A percentile compares a stretch with the other conserved stretches of the same genome.
Evolutionary conservation across 2,113 vertebrate species (phyloP).

Genomic region (Hydrochoerus hydrochaeris): DNA sequence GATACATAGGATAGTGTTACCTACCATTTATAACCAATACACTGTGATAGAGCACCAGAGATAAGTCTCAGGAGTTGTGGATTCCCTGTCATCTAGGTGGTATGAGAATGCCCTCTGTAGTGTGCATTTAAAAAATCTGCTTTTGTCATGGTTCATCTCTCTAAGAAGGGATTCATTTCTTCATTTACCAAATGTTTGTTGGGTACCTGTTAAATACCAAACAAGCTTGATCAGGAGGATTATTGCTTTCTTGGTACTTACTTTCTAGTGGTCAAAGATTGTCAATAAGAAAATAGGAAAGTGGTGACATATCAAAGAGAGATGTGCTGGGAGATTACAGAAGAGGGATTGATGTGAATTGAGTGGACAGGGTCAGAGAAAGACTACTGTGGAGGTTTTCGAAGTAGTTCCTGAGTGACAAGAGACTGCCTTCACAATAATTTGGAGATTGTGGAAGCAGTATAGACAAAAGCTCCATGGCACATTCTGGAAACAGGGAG

Average conservation of each 20-base stretch:
- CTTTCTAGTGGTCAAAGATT: background rate
- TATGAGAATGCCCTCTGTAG: constrained; percentile 14
- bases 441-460: background rate
- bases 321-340: background rate
- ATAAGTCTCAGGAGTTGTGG: background rate
- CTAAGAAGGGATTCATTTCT: constrained; percentile 8
- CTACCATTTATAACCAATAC: background rate
- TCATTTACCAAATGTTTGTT: background rate
- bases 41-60: background rate
- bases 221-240: background rate
- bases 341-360: constrained; percentile 13
- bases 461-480: background rate
- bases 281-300: background rate
- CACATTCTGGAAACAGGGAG: background rate
- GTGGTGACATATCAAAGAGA: background rate
- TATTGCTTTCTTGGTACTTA: background rate
- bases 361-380: background rate
- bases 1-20: background rate
- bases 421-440: background rate
- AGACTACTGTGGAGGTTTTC: background rate
- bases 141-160: background rate
- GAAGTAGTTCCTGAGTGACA: background rate
- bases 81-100: background rate
- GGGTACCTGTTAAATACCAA: background rate
- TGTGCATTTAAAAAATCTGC: background rate